These are phyloP conservation scores for Pluvianellus socialis DNA, from an alignment of 2,113 vertebrate species.

Conservation along the genomic window DNA sequence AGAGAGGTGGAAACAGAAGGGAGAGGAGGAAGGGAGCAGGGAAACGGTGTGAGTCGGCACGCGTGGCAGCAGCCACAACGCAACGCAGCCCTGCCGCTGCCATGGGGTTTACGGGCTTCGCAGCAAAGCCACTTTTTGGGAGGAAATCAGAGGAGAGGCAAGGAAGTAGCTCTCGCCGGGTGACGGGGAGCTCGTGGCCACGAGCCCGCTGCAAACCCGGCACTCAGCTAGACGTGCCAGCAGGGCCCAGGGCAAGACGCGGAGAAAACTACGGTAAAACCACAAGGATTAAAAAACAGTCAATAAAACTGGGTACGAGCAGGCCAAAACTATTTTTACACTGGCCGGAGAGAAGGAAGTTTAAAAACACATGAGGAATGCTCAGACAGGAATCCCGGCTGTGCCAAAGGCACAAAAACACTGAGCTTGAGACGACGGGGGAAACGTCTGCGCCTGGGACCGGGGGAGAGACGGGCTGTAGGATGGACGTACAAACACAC, in stretches of 20 bases:
- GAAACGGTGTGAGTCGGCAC: constrained; percentile 32
- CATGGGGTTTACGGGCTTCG: not conserved
- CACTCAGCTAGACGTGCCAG: not conserved
- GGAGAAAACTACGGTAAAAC: not conserved
- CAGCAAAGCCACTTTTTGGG: not conserved
- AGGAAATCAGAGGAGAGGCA: not conserved
- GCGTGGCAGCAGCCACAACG: constrained; percentile 19
- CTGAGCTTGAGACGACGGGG: rapidly evolving
- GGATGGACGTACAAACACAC: not conserved
- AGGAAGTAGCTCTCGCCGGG: not conserved
- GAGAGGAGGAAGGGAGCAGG: not conserved
- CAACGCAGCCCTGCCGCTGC: not conserved
- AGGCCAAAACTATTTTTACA: not conserved
- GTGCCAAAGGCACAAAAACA: not conserved
- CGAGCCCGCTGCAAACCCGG: not conserved
- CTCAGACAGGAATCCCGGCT: not conserved
- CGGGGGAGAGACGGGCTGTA: not conserved
- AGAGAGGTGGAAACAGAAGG: not conserved
- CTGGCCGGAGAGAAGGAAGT: not conserved
- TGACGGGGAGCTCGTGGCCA: not conserved
- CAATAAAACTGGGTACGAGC: not conserved
- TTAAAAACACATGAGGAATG: not conserved
- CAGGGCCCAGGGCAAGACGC: not conserved
- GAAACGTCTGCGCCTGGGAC: not conserved
- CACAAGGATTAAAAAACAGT: not conserved